Evolutionary conservation across 53 echinoderm and acorn worm species (phyloP), one percentile per base, ranked within the genome.

Genomic region (Paracentrotus lividus): DNA sequence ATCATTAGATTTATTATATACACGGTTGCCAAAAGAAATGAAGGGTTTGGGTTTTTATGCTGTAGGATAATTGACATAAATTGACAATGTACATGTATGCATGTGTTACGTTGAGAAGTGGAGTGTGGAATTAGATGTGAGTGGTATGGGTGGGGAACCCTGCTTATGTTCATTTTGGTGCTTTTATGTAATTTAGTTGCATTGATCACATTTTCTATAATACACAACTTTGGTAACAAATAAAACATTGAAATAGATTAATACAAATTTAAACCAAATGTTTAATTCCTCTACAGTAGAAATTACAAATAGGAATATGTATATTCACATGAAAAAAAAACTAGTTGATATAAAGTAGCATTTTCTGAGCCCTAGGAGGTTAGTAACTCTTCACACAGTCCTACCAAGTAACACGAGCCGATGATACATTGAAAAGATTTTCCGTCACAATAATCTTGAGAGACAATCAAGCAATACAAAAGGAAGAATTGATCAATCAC

Each of bases 21-120:
- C 32, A 68, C n/a, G 12, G 20, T 43, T 77, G 77, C 77, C 77
- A 77, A 77, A 77, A 77, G 43, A 77, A 77, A 77, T 42, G 40
- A 5, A 43, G 77, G 31, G 10, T 12, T 66, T 66, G 23, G 3
- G 6, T 24, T 9, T 18, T 18, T 43, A 5, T 77, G 42, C 6
- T 77, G 43, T 77, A 43, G 43, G 27, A 42, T 77, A 43, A 77
- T 77, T 40, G 77, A 77, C 42, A 42, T 77, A 43, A 77, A 4
- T 77, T 77, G n/a, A n/a, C n/a, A n/a, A n/a, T n/a, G n/a, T n/a
- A 42, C 21, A 77, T 77, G 43, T 77, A 77, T n/a, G n/a, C n/a
- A 77, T 40, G 43, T 77, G 40, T 23, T 9, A 52, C 43, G 18
- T 77, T 40, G 43, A 43, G 3, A 66, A 66, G 66, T 66, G 33